Conservation (phyloP, 2,888 invertebrate species). For the Lottia scabra region DNA sequence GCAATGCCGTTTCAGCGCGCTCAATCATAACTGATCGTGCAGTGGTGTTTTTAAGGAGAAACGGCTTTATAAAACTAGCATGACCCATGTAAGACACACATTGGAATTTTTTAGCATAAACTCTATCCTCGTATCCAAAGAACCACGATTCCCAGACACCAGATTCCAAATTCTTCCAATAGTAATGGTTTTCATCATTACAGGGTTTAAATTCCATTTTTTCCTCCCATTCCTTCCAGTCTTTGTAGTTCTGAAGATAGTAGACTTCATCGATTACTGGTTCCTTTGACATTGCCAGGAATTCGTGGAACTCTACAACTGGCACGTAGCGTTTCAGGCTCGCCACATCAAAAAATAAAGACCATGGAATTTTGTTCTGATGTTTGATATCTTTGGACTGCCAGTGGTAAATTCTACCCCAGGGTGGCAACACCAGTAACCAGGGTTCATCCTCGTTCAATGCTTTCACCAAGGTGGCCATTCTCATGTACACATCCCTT, state of each 20-base stretch:
- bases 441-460: slow-evolving; percentile 72
- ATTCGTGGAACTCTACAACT: slow-evolving; percentile 87
- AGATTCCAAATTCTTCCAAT: slow-evolving; percentile 46
- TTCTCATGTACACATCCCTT: slow-evolving; percentile 93
- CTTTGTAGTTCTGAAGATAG: slow-evolving; percentile 85
- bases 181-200: neutral
- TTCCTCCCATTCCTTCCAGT: slow-evolving; percentile 87
- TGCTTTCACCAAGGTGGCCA: slow-evolving; percentile 84
- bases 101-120: slow-evolving; percentile 76
- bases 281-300: slow-evolving; percentile 75
- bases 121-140: slow-evolving; percentile 79
- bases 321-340: slow-evolving; percentile 84
- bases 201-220: slow-evolving; percentile 80
- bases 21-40: slow-evolving; percentile 55
- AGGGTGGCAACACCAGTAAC: slow-evolving; percentile 87
- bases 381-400: slow-evolving; percentile 59
- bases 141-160: slow-evolving; percentile 72
- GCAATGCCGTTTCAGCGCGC: slow-evolving; percentile 58
- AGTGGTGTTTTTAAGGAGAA: slow-evolving; percentile 72
- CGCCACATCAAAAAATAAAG: slow-evolving; percentile 84
- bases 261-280: slow-evolving; percentile 81
- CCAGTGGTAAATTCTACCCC: slow-evolving; percentile 94
- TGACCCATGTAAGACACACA: slow-evolving; percentile 88
- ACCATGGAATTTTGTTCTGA: slow-evolving; percentile 82
- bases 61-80: slow-evolving; percentile 63